phyloP scores from a whole-genome alignment of 2,888 invertebrate genomes.

The Lochmaea crataegi region DNA sequence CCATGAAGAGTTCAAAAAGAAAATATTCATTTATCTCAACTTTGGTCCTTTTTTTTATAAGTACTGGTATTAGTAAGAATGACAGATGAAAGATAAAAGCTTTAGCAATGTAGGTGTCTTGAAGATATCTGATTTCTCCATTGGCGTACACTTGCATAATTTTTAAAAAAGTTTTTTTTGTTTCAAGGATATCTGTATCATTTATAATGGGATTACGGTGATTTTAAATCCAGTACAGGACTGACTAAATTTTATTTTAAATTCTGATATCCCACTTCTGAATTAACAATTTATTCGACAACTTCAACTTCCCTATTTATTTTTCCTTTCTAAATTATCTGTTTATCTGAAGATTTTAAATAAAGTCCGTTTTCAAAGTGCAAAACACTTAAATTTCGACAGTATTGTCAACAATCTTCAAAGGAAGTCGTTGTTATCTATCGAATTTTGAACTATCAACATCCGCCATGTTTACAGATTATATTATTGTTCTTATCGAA shows the following conservation, averaged over 20 bases:
- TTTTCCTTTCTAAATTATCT: background rate
- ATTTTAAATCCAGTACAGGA: no score
- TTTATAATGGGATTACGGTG: no score
- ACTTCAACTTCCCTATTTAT: no score
- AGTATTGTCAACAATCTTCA: constrained; percentile 55
- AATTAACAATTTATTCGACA: no score
- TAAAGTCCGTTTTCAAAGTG: background rate
- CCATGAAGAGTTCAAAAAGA: constrained; percentile 9
- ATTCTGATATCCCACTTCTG: no score
- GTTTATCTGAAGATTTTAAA: constrained; percentile 1
- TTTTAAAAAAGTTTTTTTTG: no score
- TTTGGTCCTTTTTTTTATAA: constrained; percentile 17
- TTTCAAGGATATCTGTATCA: no score
- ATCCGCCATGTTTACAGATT: constrained; percentile 55
- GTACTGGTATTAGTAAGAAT: constrained; percentile 22
- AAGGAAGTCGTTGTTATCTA: constrained; percentile 60
- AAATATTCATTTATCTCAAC: constrained; percentile 16
- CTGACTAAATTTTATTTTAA: no score
- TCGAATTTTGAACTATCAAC: constrained; percentile 58
- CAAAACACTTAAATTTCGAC: constrained; percentile 6
- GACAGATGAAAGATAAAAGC: constrained; percentile 24
- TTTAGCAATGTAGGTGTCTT: constrained; percentile 25
- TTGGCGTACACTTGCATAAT: no score
- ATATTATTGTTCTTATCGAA: constrained; percentile 26
- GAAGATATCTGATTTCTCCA: no score